Base-by-base conservation (phyloP, 2,888 invertebrate species). In the Coremacera marginata region DNA sequence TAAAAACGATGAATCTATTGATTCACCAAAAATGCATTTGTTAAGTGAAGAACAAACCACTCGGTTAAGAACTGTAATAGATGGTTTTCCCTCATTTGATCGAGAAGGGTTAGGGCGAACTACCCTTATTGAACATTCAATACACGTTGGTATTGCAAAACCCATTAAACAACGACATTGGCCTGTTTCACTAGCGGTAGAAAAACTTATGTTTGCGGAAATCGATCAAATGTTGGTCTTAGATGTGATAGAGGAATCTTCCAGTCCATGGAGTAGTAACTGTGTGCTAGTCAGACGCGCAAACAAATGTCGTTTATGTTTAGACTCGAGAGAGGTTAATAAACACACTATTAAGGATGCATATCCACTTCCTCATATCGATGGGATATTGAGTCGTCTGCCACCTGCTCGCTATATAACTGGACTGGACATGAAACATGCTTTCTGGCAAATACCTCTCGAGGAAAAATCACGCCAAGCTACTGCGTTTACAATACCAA, bases 261-360 rank as follows among this genome's bases (percentile, higher is more conserved):
- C 76, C 7, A 85, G 85, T n/a, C 37, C 81, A 0, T 85, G 85
- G 84, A 80, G 81, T 9, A 81, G n/a, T 3, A 84, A 84, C 1
- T 80, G 83, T 2, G 80, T 84, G 0, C 78, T 84, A 68, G 81
- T 83, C 0, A 72, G 71, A n/a, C 84, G 84, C 60, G 51, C 51
- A 19, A 80, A 81, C 0, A 75, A 75, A 70, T 14, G 5, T n/a
- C 70, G 83, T 0, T 83, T 84, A 9, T 84, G 84, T 55, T 75
- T 86, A 60, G 85, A 2, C n/a, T n/a, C n/a, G n/a, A n/a, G n/a
- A n/a, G 80, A 82, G 44, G 78, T 86, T 0, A 87, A 86, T 63
- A 52, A 67, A 16, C n/a, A 27, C 1, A 60, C 60, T 0, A n/a
- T 60, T 9, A 60, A 60, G 14, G 77, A 16, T 68, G 70, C 51